Conservation (phyloP, 2,113 vertebrate genomes). For the Plecotus auritus region DNA sequence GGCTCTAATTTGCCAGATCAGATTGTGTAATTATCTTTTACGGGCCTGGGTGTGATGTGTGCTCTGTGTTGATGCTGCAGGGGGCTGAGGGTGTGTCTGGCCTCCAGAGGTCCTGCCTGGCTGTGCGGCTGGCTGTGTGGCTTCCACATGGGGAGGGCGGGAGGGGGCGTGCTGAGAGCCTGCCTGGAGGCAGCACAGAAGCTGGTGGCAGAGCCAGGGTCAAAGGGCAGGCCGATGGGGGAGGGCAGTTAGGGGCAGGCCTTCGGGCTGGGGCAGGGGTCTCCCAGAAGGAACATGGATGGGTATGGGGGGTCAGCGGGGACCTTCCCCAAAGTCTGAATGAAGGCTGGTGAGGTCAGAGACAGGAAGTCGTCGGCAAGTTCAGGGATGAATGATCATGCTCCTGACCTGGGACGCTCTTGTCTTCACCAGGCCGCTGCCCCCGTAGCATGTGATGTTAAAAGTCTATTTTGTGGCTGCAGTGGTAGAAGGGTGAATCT, state of each 20-base stretch:
- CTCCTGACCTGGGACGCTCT: neutral
- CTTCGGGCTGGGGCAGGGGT: neutral
- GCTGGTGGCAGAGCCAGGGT: neutral
- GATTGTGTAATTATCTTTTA: constrained; percentile 70
- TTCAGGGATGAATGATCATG: neutral
- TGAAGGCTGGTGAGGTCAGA: neutral
- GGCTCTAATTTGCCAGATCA: constrained; percentile 63
- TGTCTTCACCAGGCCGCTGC: neutral
- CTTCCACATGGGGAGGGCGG: neutral
- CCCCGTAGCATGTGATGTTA: neutral
- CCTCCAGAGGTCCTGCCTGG: neutral
- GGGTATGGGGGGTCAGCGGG: no score
- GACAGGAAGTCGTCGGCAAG: neutral
- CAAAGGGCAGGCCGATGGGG: rapidly evolving
- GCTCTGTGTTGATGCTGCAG: neutral
- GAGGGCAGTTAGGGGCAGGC: neutral
- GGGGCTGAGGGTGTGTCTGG: neutral
- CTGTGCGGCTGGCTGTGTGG: no score
- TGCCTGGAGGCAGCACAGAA: neutral
- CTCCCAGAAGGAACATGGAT: neutral
- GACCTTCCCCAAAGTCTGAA: neutral
- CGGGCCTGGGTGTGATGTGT: constrained; percentile 38
- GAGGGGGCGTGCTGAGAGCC: rapidly evolving
- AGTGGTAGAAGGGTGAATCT: neutral
- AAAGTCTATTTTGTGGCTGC: neutral